phyloP scores from a whole-genome alignment of 2,888 invertebrate species.

The Parochlus steinenii region DNA sequence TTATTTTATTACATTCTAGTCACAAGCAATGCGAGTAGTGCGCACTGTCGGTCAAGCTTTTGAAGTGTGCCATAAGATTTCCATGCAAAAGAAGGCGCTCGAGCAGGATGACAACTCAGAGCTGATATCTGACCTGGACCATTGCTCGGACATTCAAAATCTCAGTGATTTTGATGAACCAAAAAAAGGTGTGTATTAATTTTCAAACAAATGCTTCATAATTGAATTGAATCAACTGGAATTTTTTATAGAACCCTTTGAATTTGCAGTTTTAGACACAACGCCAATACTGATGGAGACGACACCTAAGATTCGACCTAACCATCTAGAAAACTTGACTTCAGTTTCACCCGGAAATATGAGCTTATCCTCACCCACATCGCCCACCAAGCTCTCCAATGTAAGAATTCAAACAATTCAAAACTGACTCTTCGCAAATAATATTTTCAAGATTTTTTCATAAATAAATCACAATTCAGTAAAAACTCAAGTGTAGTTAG shows the following conservation, averaged over 20 bases:
- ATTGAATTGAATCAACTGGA: not conserved
- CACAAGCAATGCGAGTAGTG: conserved; percentile 96
- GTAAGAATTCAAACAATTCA: conserved; percentile 7
- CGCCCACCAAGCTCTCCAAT: conserved; percentile 8
- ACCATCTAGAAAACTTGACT: conserved; percentile 23
- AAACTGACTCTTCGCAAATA: not conserved
- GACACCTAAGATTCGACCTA: conserved; percentile 20
- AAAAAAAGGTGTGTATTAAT: conserved; percentile 35
- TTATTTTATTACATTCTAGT: conserved; percentile 41
- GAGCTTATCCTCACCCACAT: conserved; percentile 9
- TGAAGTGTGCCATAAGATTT: conserved; percentile 96
- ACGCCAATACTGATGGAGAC: conserved; percentile 7
- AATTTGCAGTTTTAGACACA: conserved; percentile 7
- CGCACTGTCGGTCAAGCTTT: conserved; percentile 98
- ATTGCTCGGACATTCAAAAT: conserved; percentile 25
- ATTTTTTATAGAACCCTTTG: not conserved
- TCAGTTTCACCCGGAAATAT: conserved; percentile 12
- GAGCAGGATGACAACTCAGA: conserved; percentile 29
- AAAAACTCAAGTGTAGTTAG: too few relatives aligned
- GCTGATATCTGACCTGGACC: conserved; percentile 27
- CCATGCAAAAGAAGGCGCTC: conserved; percentile 39
- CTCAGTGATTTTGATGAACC: conserved; percentile 33
- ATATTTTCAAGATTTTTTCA: conserved; percentile 1
- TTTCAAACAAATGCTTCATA: not conserved
- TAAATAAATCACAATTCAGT: too few relatives aligned